Base-by-base conservation (phyloP, 2,113 vertebrate species). In the Podarcis raffonei region DNA sequence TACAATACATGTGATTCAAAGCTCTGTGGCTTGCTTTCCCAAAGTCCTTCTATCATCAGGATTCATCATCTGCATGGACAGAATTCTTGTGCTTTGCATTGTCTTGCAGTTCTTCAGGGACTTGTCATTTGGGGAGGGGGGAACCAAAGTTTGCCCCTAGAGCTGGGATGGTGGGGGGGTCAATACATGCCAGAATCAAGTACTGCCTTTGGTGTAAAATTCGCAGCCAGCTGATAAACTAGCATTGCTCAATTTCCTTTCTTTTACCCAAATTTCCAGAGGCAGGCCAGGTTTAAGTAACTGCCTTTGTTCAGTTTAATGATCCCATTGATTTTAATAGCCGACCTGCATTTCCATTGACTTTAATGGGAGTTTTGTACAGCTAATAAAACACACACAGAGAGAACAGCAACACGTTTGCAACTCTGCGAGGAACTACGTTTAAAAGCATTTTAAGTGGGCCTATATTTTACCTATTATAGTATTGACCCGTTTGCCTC, bases 401-500 rank as follows among this genome's bases (percentile, higher is more conserved):
- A 66, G 9, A 37, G 23, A 9, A 48, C 77, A 35, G 30, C 37
- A 66, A 42, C 5, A 2, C 25, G 32, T 76, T 66, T 71, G n/a
- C 32, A 71, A 35, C 23, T 57, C 86, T 87, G 35, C 27, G 13
- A 37, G 66, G 69, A 71, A 80, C 42, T 71, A 71, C 68, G 22
- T 57, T 69, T 35, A 80, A 81, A 62, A 80, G 42, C 15, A 59
- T 57, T 69, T 72, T 37, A 87, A 57, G 39, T 27, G 32, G 86
- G 39, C 57, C 86, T 87, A 57, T 81, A 87, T 81, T 87, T 87
- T 57, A 81, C 32, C 48, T 30, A 69, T 79, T 79, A 65, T n/a
- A n/a, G 65, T 68, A 86, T 71, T 87, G 76, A 87, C 77, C 53
- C 13, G 15, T 68, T 69, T 79, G n/a, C 32, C 85, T 87, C 42